Conservation (phyloP, 2,113 vertebrate species). For the Oenanthe melanoleuca region DNA sequence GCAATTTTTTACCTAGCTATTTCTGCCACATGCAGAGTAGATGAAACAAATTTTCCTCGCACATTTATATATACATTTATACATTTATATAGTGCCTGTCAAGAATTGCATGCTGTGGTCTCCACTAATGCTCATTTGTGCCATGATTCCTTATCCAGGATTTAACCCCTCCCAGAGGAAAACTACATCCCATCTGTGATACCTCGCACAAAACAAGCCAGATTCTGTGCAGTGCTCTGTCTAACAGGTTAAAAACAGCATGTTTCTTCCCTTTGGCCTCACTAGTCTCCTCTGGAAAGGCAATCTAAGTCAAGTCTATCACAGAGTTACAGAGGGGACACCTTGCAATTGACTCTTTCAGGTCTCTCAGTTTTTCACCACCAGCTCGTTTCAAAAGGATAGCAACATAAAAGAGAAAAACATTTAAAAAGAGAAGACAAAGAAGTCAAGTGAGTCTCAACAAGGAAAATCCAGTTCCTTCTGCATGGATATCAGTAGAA, state of each 20-base stretch:
- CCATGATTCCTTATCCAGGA: not conserved
- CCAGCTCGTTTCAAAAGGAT: not conserved
- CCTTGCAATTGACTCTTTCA: not conserved
- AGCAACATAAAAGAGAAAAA: not conserved
- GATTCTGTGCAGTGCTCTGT: not conserved
- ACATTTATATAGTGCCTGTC: not conserved
- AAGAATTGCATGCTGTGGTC: not conserved
- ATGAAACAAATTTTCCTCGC: slow-evolving; percentile 12
- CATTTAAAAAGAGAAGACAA: not conserved
- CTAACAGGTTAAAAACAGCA: not conserved
- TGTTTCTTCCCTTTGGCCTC: not conserved
- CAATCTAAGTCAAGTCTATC: not conserved
- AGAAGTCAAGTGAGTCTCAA: not conserved
- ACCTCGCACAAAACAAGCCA: not conserved
- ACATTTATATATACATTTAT: not conserved
- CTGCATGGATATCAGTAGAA: not conserved
- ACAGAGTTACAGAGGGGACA: not conserved
- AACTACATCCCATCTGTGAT: not conserved
- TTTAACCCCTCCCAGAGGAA: slow-evolving; percentile 15
- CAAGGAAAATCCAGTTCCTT: not conserved
- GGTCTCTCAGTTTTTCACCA: not conserved
- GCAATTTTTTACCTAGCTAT: slow-evolving; percentile 35
- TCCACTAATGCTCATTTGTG: not conserved
- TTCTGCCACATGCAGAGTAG: slow-evolving; percentile 27
- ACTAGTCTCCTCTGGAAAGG: not conserved